Percentiles rank a stretch among this genome's conserved stretches.
Conservation (phyloP, 1,140 invertebrate genomes). For the Oppia nitens region DNA sequence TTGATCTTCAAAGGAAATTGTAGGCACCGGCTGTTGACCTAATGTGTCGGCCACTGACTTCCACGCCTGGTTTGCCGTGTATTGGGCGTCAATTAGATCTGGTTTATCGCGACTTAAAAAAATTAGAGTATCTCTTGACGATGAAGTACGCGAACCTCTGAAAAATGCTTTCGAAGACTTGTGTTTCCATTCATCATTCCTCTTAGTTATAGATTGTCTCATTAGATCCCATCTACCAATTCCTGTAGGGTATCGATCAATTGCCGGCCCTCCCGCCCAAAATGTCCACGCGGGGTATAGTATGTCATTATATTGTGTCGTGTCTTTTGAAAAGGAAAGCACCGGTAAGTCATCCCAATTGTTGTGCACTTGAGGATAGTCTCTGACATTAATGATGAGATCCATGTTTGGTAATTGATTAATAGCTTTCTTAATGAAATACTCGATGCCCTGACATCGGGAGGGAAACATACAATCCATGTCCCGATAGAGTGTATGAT, state of each 20-base stretch:
- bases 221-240: constrained; percentile 81
- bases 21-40: constrained; percentile 53
- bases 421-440: constrained; percentile 51
- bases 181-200: constrained; percentile 44
- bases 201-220: constrained; percentile 46
- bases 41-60: constrained; percentile 79
- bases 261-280: constrained; percentile 92
- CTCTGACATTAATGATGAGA: constrained; percentile 68
- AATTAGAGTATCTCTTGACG: constrained; percentile 74
- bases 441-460: constrained; percentile 73
- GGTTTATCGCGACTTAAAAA: constrained; percentile 56
- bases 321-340: constrained; percentile 91
- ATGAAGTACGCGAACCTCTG: constrained; percentile 75
- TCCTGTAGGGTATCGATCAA: constrained; percentile 74
- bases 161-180: constrained; percentile 69
- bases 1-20: constrained; percentile 77
- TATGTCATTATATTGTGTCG: constrained; percentile 66
- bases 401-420: constrained; percentile 62
- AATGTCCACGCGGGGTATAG: constrained; percentile 95
- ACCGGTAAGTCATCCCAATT: constrained; percentile 46
- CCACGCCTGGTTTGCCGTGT: constrained; percentile 98
- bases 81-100: constrained; percentile 70
- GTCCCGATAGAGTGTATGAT: constrained; percentile 60
- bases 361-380: constrained; percentile 70
- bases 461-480: constrained; percentile 70